Conservation (phyloP, 2,888 invertebrate species). For the Nephrotoma appendiculata region DNA sequence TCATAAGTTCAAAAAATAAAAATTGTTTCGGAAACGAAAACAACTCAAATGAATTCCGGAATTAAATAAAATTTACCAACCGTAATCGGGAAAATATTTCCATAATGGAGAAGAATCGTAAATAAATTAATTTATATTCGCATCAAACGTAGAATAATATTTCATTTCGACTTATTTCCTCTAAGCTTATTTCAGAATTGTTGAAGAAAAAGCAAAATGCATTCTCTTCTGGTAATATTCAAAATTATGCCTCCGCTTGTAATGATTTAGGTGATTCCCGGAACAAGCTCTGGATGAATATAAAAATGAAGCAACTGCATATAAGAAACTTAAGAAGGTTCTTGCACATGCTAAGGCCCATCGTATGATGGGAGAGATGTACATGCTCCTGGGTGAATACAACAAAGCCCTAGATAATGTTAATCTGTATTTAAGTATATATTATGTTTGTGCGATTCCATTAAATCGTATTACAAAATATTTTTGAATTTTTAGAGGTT, state of each 20-base stretch:
- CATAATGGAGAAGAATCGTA: constrained; percentile 3
- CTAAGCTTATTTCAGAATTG: constrained; percentile 53
- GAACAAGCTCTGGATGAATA: constrained; percentile 67
- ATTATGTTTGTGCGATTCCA: constrained; percentile 6
- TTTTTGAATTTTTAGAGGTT: constrained; percentile 35
- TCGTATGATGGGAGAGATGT: constrained; percentile 79
- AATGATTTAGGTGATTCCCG: constrained; percentile 60
- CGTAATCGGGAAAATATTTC: too few species aligned
- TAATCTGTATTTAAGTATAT: constrained; percentile 60
- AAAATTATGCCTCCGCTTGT: constrained; percentile 48
- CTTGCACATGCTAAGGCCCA: constrained; percentile 66
- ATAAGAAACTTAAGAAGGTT: constrained; percentile 46
- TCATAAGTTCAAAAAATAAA: not conserved
- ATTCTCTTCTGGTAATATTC: constrained; percentile 48
- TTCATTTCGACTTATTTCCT: not conserved
- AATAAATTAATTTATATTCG: not conserved
- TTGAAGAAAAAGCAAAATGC: constrained; percentile 60
- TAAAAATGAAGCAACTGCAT: constrained; percentile 50
- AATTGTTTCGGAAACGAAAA: not conserved
- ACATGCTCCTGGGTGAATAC: constrained; percentile 52
- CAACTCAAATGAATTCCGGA: not conserved
- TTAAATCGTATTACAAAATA: not conserved
- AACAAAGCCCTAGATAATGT: constrained; percentile 65
- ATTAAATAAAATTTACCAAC: not conserved
- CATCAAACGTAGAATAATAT: not conserved